Base-by-base conservation (phyloP, 2,113 vertebrate genomes). In the Nanorana parkeri region DNA sequence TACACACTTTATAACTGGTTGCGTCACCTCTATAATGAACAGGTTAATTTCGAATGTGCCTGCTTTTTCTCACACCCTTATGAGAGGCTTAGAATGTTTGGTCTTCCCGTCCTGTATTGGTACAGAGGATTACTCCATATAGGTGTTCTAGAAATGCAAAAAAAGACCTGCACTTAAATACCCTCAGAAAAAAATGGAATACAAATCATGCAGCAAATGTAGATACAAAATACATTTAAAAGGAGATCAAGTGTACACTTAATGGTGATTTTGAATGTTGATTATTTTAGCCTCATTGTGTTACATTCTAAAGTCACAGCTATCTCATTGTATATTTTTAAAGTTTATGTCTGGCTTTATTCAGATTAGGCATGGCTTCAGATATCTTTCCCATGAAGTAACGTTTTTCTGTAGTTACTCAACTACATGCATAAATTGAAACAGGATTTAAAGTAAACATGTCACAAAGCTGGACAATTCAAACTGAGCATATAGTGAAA, bases 331-430 rank as follows among this genome's bases (percentile, higher is more conserved):
- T 68, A 58, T 79, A 58, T 68, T 79, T 54, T 36, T 26, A 56
- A 68, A 79, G 77, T 68, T 58, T 79, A 78, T 56, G 65, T 79
- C 65, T 79, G 77, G 77, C 41, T 79, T 79, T 41, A 68, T 79
- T 79, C 54, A 68, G 51, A 68, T 79, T 79, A 68, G 24, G 29
- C 20, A 60, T 58, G 52, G 29, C 52, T 58, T 68, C 52, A 21
- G 41, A 79, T 79, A 56, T 68, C 52, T 79, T 68, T 26, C 20
- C 65, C 7, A 79, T 79, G 77, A 79, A 68, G 77, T 68, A 79
- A 79, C 8, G 15, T 20, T 36, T 68, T 26, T 23, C n/a, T 66
- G 24, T 47, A 28, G n/a, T 28, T 65, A 54, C 72, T 77, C 64
- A 75, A 60, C 56, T 61, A 36, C 23, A 41, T 41, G 41, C 41